Conservation (phyloP, 2,113 vertebrate species). For the Grammomys dolichurus region DNA sequence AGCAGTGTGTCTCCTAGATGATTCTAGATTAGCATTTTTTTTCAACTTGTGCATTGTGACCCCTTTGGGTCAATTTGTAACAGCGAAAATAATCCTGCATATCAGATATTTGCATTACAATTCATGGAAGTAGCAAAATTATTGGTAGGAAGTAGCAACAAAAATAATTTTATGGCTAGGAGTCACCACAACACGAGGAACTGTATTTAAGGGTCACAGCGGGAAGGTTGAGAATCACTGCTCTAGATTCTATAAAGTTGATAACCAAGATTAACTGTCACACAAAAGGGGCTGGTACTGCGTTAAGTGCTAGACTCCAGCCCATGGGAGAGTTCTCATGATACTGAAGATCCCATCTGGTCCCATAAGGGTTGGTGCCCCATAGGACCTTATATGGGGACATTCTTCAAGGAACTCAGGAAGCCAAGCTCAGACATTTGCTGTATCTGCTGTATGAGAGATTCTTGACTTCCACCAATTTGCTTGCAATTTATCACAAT, state of each 20-base stretch:
- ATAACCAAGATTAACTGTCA: too few species aligned
- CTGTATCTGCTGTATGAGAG: neutral
- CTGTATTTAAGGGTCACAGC: neutral
- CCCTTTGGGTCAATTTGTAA: neutral
- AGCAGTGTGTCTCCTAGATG: neutral
- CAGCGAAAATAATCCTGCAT: neutral
- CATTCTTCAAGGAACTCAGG: neutral
- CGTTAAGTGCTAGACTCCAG: neutral
- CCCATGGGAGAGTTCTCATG: neutral
- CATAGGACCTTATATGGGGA: fast-evolving
- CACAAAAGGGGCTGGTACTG: too few species aligned
- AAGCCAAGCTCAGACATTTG: neutral
- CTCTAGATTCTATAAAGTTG: neutral
- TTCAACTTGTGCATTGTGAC: neutral
- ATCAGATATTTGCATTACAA: neutral
- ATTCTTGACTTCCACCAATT: neutral
- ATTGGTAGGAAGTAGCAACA: neutral
- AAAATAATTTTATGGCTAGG: neutral
- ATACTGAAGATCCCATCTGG: neutral
- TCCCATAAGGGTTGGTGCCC: neutral
- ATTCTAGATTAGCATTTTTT: neutral
- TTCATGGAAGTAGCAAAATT: neutral
- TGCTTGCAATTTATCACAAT: neutral
- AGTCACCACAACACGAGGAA: neutral
- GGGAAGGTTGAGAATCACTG: neutral